Evolutionary conservation across 2,113 vertebrate genomes (phyloP).

Genomic region (Pelecanoides urinatrix): DNA sequence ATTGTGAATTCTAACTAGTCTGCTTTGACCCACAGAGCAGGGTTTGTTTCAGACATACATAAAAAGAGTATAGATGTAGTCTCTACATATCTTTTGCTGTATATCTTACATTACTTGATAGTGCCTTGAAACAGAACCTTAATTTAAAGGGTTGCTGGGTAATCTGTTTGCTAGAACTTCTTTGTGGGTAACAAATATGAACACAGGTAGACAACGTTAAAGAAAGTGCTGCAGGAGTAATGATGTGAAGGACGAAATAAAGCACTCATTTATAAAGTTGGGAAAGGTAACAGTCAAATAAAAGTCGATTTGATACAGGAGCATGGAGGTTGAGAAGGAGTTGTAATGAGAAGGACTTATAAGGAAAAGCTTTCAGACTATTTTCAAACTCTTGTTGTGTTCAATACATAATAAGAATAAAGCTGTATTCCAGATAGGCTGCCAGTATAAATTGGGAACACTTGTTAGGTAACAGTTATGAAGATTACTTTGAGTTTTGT

Average conservation of each 20-base stretch:
- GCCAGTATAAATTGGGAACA: background rate
- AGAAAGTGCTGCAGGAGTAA: background rate
- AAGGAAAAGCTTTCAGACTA: background rate
- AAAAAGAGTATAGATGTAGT: background rate
- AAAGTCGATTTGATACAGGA: constrained; percentile 23
- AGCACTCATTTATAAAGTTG: constrained; percentile 17
- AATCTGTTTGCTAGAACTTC: background rate
- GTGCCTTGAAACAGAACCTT: background rate
- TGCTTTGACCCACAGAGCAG: background rate
- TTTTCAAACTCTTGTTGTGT: constrained; percentile 25
- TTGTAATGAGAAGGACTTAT: background rate
- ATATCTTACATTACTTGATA: background rate
- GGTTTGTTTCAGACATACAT: background rate
- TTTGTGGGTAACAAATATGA: background rate
- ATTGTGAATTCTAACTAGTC: background rate
- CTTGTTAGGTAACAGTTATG: background rate
- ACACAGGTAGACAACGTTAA: background rate
- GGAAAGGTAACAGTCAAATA: constrained; percentile 24
- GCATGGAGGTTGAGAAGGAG: background rate
- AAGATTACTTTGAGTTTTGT: background rate
- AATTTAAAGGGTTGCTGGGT: background rate
- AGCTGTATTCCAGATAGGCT: constrained; percentile 23
- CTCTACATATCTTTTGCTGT: background rate
- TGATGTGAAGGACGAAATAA: constrained; percentile 21
- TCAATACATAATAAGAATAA: constrained; percentile 23